A percentile compares a stretch with the other conserved stretches of the same genome.
These are phyloP conservation scores for Conus ventricosus DNA, from an alignment of 1,140 invertebrate genomes.

Conservation along the genomic window DNA sequence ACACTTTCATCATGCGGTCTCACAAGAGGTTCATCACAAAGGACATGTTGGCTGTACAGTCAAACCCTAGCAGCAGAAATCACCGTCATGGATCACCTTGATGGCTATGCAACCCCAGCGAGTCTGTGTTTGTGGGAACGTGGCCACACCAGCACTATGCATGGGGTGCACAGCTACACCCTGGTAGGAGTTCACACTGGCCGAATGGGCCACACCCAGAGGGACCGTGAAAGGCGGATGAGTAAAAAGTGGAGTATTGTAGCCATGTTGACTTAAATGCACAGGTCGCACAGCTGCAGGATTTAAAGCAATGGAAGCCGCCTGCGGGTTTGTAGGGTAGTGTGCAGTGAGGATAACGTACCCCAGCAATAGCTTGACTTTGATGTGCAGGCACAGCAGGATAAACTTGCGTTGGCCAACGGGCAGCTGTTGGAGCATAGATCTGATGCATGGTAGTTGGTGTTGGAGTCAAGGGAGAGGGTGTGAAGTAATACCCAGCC, in stretches of 20 bases:
- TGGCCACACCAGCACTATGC: neutral
- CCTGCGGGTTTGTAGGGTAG: neutral
- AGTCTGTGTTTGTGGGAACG: slow-evolving; percentile 29
- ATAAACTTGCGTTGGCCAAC: slow-evolving; percentile 25
- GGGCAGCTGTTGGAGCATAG: neutral
- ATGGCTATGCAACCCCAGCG: slow-evolving; percentile 32
- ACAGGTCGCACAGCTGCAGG: slow-evolving; percentile 26
- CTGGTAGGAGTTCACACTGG: slow-evolving; percentile 28
- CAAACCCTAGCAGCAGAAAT: neutral
- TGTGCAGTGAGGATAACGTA: slow-evolving; percentile 27
- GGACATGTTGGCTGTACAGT: neutral
- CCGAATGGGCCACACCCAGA: slow-evolving; percentile 5
- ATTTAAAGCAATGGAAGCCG: slow-evolving; percentile 21
- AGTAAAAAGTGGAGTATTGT: slow-evolving; percentile 11
- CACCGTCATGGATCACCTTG: slow-evolving; percentile 32
- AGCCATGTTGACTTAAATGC: slow-evolving; percentile 4
- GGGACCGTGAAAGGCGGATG: slow-evolving; percentile 34
- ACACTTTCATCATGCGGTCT: neutral
- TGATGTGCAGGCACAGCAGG: slow-evolving; percentile 27
- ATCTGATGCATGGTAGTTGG: slow-evolving; percentile 8
- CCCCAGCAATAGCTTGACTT: neutral
- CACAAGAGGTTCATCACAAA: slow-evolving; percentile 3
- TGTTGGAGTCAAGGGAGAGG: neutral
- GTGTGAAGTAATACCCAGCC: neutral
- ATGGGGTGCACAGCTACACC: slow-evolving; percentile 28